Conservation (phyloP, 2,113 vertebrate genomes). For the Malaclemys terrapin region DNA sequence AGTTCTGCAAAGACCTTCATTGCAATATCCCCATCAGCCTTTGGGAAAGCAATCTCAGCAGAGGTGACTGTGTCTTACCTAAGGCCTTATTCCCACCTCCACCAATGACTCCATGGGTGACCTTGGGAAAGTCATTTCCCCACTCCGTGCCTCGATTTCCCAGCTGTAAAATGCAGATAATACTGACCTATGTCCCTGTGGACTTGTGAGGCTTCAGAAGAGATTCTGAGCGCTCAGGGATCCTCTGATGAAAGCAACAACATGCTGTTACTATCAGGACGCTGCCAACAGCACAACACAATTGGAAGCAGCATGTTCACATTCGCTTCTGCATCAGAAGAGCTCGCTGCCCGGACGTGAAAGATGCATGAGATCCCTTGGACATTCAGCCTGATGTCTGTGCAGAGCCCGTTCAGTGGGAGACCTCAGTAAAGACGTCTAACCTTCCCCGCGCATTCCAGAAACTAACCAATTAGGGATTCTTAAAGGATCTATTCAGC, state of each 20-base stretch:
- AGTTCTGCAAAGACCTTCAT: rapidly evolving
- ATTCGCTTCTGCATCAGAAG: rapidly evolving
- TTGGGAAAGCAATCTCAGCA: not conserved
- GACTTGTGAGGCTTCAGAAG: too few species aligned
- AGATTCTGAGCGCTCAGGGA: rapidly evolving
- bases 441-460: rapidly evolving
- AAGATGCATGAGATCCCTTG: rapidly evolving
- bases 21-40: rapidly evolving
- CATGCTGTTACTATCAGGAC: rapidly evolving
- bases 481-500: not conserved
- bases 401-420: not conserved
- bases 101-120: not conserved
- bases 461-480: not conserved
- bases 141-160: not conserved
- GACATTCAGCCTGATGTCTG: not conserved
- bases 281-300: too few species aligned
- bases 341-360: not conserved
- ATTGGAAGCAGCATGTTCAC: too few species aligned
- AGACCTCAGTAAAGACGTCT: not conserved
- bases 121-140: not conserved
- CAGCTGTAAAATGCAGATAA: not conserved
- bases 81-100: not conserved
- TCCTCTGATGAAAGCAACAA: not conserved
- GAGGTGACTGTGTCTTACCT: not conserved
- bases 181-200: not conserved